These are phyloP conservation scores for Opisthograptis luteolata DNA, from an alignment of 2,888 invertebrate species.

Conservation along the genomic window DNA sequence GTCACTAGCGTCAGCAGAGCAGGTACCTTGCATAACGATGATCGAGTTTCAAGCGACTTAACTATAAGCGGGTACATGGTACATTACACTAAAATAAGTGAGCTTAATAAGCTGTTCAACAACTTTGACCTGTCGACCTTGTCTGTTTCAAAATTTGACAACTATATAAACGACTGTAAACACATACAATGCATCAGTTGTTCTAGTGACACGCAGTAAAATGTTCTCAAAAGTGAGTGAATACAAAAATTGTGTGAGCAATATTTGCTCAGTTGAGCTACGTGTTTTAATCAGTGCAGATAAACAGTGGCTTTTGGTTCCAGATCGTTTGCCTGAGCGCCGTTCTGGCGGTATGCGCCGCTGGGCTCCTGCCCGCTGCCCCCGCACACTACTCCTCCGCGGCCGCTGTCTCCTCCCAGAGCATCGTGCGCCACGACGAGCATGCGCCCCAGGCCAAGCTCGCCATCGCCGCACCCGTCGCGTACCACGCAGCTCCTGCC, in stretches of 20 bases:
- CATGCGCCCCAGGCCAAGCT: conserved; percentile 39
- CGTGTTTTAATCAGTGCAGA: neutral
- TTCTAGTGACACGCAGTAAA: conserved; percentile 50
- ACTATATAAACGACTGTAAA: conserved; percentile 60
- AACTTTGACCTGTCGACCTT: conserved; percentile 64
- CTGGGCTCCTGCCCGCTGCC: conserved; percentile 66
- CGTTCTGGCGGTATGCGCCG: conserved; percentile 68
- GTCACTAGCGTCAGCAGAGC: no score
- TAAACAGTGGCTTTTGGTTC: conserved; percentile 31
- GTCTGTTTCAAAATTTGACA: conserved; percentile 54
- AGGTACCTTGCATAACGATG: conserved; percentile 10
- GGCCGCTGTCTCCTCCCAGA: conserved; percentile 68
- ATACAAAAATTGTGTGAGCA: neutral
- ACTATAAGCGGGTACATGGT: conserved; percentile 3
- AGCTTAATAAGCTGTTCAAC: conserved; percentile 25
- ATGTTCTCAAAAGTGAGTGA: conserved; percentile 75
- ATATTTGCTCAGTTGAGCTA: neutral
- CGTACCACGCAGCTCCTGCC: conserved; percentile 45
- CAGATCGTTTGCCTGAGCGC: conserved; percentile 68
- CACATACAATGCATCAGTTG: conserved; percentile 60
- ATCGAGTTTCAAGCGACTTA: conserved; percentile 7
- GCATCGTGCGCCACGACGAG: conserved; percentile 64
- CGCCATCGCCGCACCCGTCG: conserved; percentile 43
- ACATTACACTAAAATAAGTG: conserved; percentile 11
- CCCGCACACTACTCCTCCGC: conserved; percentile 70